Conservation (phyloP, 2,113 vertebrate species). For the Hippocampus barbouri region DNA sequence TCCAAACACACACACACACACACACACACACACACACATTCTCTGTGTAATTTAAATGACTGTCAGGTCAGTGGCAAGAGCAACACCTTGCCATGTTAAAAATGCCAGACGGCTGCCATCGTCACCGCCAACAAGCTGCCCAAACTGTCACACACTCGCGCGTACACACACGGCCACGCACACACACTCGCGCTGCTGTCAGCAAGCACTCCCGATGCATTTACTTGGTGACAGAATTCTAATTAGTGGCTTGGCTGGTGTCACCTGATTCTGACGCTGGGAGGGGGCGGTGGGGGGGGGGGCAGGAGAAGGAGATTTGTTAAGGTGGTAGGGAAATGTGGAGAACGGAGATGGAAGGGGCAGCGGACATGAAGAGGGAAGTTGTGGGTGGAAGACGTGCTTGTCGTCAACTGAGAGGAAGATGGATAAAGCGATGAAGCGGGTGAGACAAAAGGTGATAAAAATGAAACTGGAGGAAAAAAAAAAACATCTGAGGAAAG, state of each 20-base stretch:
- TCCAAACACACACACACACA: conserved; percentile 22
- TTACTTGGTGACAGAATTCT: conserved; percentile 99
- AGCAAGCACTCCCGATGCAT: conserved; percentile 96
- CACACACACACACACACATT: conserved; percentile 48
- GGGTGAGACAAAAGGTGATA: conserved; percentile 16
- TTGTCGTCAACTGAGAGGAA: conserved; percentile 1
- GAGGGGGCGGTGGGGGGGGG: conserved; percentile 45
- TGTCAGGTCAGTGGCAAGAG: conserved; percentile 80
- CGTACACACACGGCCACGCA: conserved; percentile 73
- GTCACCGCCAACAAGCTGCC: conserved; percentile 83
- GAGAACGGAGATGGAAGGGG: conserved; percentile 49
- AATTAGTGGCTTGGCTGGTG: conserved; percentile 95
- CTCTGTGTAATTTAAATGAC: conserved; percentile 79
- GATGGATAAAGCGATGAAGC: conserved; percentile 35
- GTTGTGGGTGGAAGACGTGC: conserved; percentile 6
- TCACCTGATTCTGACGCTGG: conserved; percentile 68
- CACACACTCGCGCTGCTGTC: conserved; percentile 78
- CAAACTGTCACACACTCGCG: conserved; percentile 80
- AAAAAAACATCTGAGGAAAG: conserved; percentile 10
- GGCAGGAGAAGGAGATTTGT: conserved; percentile 49
- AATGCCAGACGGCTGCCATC: conserved; percentile 93
- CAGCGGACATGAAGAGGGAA: conserved; percentile 3
- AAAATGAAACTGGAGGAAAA: not conserved
- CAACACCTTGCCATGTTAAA: conserved; percentile 89
- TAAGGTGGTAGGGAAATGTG: conserved; percentile 50